Base-by-base conservation (phyloP, 1,140 invertebrate species). In the Littorina saxatilis region DNA sequence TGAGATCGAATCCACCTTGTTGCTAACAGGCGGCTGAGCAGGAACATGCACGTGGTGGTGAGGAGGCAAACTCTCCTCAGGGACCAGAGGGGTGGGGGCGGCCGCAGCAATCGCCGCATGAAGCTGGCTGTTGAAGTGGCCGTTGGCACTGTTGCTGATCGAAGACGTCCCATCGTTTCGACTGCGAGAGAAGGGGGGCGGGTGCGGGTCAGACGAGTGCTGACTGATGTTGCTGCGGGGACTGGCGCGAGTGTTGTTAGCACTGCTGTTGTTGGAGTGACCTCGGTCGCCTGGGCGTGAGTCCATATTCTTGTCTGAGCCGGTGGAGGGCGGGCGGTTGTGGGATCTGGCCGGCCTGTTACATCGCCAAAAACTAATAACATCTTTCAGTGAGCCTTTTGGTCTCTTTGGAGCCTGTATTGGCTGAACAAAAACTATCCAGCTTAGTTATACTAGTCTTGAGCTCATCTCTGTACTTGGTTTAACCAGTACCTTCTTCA, bases 281-380 rank as follows among this genome's bases (percentile, higher is more conserved):
- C 78, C 82, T 63, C 81, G 84, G 77, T 85, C 83, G 76, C 82
- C 66, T 70, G 81, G 85, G n/a, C 79, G 76, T 0, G 40, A 29
- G 9, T 76, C 68, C 29, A 37, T 73, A 4, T 52, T 35, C 68
- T 83, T 83, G 81, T 83, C 79, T 73, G 82, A 81, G 75, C 78
- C 81, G 50, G n/a, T 68, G 50, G 47, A 75, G 50, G 35, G 79
- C 72, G 72, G 50, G 70, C 80, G 74, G 35, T 81, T 47, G 32
- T 80, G 63, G 35, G 76, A 58, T 39, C 78, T 85, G 63, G 68
- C 39, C 2, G 70, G 72, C 40, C 74, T 76, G 50, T 32, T 40
- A 77, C 70, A 68, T 35, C 17, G 43, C 43, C 43, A 47, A 17
- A 5, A 47, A 47, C 7, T 47, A 47, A 47, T 5, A 17, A 47